Base-by-base conservation (phyloP, 2,113 vertebrate species). In the Notechis scutatus region DNA sequence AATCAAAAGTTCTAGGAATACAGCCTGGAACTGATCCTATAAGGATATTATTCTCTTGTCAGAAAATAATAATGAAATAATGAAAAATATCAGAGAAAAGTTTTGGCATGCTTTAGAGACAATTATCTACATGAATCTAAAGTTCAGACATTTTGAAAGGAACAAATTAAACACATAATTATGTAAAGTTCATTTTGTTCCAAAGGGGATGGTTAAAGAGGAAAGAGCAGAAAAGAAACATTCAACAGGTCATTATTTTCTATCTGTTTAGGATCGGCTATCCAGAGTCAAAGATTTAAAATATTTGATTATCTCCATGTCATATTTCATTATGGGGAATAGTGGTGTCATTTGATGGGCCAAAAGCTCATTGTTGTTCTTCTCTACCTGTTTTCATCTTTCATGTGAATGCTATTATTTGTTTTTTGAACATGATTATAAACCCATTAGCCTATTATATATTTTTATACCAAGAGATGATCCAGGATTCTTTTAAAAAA, bases 131-230 rank as follows among this genome's bases (percentile, higher is more conserved):
- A 29, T 64, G 59, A 64, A 29, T 29, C 24, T 97, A 97, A 97
- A 97, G 96, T 97, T 97, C 95, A 96, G 93, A 89, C 95, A 96
- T 96, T 94, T 95, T 89, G 87, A 97, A 96, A 96, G 92, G 88
- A 94, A 96, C 88, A 96, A 97, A 96, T 94, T 95, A 96, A 89
- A 57, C 87, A 94, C 86, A 95, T 95, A 96, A 95, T 97, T 97
- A 96, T 94, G 92, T 96, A 96, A 97, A 97, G 95, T 97, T 97
- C 96, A 96, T 89, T 92, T 93, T 96, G 91, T 29, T 45, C n/a
- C n/a, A 92, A 95, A 92, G 52, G 59, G 90, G 56, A 64, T 94
- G 94, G 54, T 81, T 26, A 26, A 85, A 86, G 64, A 61, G n/a
- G n/a, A 57, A 47, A 57, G 94, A 57, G 61, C 93, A 64, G 86